Evolutionary conservation across 1,140 invertebrate genomes (phyloP).

Genomic region (Coptotermes formosanus): DNA sequence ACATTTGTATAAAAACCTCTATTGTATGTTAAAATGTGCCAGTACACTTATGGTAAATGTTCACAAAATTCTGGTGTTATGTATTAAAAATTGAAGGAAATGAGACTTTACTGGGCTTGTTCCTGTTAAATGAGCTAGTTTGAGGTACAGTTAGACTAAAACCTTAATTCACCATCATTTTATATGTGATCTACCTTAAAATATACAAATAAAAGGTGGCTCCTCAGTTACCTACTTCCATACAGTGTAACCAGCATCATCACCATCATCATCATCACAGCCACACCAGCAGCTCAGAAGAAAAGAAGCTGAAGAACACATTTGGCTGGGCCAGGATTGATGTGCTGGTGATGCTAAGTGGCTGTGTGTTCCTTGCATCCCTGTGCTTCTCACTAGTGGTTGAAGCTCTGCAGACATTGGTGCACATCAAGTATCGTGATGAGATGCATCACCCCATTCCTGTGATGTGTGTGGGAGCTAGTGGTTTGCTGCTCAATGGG

Average conservation of each 20-base stretch:
- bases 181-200: too few relatives aligned
- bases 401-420: constrained; percentile 75
- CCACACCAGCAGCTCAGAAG: constrained; percentile 42
- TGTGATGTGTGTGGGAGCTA: constrained; percentile 63
- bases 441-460: constrained; percentile 62
- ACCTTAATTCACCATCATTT: too few relatives aligned
- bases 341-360: constrained; percentile 76
- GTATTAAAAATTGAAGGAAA: too few relatives aligned
- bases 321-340: constrained; percentile 91
- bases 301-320: constrained; percentile 75
- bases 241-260: background rate
- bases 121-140: too few relatives aligned
- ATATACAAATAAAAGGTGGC: too few relatives aligned
- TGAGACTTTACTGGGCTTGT: too few relatives aligned
- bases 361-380: constrained; percentile 78
- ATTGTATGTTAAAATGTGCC: too few relatives aligned
- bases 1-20: too few relatives aligned
- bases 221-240: too few relatives aligned
- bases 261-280: background rate
- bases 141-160: too few relatives aligned
- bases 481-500: constrained; percentile 66
- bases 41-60: too few relatives aligned
- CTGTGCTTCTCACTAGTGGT: constrained; percentile 79
- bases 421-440: constrained; percentile 75
- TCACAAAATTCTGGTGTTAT: too few relatives aligned